Conservation (phyloP, 2,888 invertebrate genomes). For the Diaprepes abbreviatus region DNA sequence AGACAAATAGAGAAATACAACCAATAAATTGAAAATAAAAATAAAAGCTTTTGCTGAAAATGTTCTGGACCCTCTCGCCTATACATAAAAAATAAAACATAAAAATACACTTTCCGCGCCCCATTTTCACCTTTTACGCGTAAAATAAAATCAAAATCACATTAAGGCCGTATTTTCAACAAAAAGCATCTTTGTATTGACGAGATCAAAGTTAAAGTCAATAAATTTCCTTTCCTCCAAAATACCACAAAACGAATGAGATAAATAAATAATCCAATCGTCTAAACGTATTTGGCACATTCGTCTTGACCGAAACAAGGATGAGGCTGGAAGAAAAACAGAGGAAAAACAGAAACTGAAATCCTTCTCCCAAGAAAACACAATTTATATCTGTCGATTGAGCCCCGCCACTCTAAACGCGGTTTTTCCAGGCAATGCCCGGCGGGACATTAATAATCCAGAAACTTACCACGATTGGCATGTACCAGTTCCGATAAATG, state of each 20-base stretch:
- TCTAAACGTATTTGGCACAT: constrained; percentile 47
- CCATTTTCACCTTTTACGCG: constrained; percentile 16
- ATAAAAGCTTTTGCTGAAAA: constrained; percentile 5
- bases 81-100: constrained; percentile 18
- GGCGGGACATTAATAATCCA: constrained; percentile 42
- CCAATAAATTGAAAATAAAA: constrained; percentile 5
- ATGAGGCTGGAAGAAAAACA: constrained; percentile 40
- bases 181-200: constrained; percentile 39
- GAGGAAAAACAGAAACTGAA: constrained; percentile 44
- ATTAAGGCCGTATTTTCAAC: constrained; percentile 27
- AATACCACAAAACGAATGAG: constrained; percentile 43
- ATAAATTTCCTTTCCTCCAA: constrained; percentile 36
- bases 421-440: constrained; percentile 44
- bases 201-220: constrained; percentile 41
- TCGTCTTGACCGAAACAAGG: constrained; percentile 46
- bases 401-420: constrained; percentile 38
- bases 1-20: not conserved
- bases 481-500: constrained; percentile 40
- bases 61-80: not conserved
- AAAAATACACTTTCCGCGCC: constrained; percentile 11
- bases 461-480: constrained; percentile 42
- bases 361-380: constrained; percentile 44
- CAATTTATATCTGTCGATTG: constrained; percentile 48
- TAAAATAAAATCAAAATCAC: constrained; percentile 32
- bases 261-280: constrained; percentile 47